Conservation (phyloP, 2,888 invertebrate genomes). For the Melinopterus prodromus region DNA sequence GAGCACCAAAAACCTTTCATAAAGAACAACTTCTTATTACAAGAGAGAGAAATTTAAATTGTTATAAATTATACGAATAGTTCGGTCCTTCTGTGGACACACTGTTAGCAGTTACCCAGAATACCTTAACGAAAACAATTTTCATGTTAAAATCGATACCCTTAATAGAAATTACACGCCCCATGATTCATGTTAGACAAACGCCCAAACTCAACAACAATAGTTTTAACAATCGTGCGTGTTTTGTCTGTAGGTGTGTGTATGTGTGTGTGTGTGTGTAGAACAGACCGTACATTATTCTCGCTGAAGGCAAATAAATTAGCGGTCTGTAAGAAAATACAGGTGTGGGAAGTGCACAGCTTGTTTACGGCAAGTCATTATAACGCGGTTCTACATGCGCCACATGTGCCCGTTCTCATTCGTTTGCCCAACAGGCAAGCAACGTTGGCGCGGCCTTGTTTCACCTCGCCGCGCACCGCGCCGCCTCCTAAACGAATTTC, state of each 20-base stretch:
- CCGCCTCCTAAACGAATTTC: background rate
- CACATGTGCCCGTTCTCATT: background rate
- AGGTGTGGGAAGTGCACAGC: background rate
- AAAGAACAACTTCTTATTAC: too few species aligned
- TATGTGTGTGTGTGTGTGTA: background rate
- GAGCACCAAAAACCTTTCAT: too few species aligned
- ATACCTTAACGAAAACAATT: too few species aligned
- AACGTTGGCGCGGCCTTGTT: background rate
- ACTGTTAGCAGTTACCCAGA: too few species aligned
- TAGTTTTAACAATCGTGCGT: slow-evolving; percentile 4
- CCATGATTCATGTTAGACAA: background rate
- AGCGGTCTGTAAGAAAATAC: background rate
- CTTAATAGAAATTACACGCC: background rate
- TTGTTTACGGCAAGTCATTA: background rate
- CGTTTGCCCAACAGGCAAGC: background rate
- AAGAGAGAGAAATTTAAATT: too few species aligned
- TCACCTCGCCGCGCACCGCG: background rate
- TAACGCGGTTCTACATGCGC: background rate
- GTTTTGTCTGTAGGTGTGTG: background rate
- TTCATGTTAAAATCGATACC: too few species aligned
- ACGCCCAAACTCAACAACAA: background rate
- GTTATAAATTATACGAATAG: too few species aligned
- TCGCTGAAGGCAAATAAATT: background rate
- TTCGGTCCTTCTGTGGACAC: too few species aligned
- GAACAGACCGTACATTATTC: background rate